Percentiles rank a stretch among this genome's conserved stretches.
Conservation (phyloP, 2,797 vertebrate genomes). For the Oreochromis mossambicus region DNA sequence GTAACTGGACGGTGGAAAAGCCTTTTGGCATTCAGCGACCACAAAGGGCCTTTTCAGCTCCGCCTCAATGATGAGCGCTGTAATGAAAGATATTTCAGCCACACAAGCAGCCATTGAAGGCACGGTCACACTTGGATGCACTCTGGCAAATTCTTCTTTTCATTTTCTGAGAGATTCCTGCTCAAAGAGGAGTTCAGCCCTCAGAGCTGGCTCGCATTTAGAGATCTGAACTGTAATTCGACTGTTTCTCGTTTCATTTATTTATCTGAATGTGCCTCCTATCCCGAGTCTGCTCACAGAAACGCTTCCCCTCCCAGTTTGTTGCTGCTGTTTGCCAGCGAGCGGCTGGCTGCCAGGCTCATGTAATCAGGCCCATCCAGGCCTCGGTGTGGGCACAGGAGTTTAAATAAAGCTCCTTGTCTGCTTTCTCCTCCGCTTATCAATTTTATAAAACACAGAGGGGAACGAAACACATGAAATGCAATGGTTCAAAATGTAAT, state of each 20-base stretch:
- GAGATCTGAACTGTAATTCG: neutral
- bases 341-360: neutral
- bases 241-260: neutral
- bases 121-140: slow-evolving; percentile 39
- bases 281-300: neutral
- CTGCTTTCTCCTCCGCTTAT: slow-evolving; percentile 2
- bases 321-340: neutral
- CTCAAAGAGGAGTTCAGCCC: neutral
- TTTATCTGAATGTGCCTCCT: neutral
- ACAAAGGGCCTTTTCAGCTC: slow-evolving; percentile 69
- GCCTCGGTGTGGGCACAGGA: neutral
- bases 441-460: slow-evolving; percentile 2
- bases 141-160: slow-evolving; percentile 39
- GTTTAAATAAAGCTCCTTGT: slow-evolving; percentile 35
- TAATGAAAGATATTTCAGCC: slow-evolving; percentile 56
- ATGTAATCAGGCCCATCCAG: slow-evolving; percentile 9
- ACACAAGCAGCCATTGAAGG: slow-evolving; percentile 54
- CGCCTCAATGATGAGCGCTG: slow-evolving; percentile 47
- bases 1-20: slow-evolving; percentile 45
- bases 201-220: neutral
- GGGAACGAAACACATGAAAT: neutral
- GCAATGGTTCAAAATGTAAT: neutral
- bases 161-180: slow-evolving; percentile 35
- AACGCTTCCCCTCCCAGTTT: neutral
- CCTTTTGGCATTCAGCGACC: slow-evolving; percentile 34